phyloP scores from a whole-genome alignment of 2,888 invertebrate species.

The Cactoblastis cactorum region DNA sequence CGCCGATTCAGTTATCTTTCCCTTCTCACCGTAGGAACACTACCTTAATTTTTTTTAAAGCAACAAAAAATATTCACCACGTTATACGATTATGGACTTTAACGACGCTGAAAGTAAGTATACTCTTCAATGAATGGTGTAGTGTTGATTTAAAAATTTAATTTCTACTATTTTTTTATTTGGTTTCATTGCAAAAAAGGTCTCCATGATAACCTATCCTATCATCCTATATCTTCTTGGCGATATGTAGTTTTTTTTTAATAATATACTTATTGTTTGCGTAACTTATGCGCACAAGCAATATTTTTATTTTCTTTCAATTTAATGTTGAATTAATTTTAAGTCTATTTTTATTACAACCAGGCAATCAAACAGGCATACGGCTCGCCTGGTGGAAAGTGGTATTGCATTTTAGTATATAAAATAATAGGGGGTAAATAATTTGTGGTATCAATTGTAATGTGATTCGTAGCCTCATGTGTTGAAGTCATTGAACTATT shows the following conservation, averaged over 20 bases:
- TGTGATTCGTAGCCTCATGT: not conserved
- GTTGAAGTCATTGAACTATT: conserved; percentile 8
- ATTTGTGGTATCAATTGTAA: not conserved
- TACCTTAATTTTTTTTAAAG: not conserved
- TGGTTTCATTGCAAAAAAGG: too few species aligned
- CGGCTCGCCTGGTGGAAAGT: too few species aligned
- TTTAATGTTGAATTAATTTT: too few species aligned
- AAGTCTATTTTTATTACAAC: too few species aligned
- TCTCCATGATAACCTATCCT: too few species aligned
- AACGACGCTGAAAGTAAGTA: conserved; percentile 20
- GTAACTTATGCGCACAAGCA: too few species aligned
- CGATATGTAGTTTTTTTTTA: too few species aligned
- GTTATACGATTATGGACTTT: conserved; percentile 22
- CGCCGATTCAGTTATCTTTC: conserved; percentile 25
- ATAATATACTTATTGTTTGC: too few species aligned
- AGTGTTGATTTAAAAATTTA: not conserved
- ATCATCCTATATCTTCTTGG: too few species aligned
- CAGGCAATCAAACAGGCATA: too few species aligned
- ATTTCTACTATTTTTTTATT: not conserved
- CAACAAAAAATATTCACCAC: not conserved
- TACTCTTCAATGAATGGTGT: not conserved
- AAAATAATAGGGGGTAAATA: not conserved
- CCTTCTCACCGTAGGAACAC: conserved; percentile 10
- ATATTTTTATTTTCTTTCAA: too few species aligned
- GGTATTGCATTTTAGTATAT: too few species aligned